Percentiles rank a stretch among this genome's conserved stretches.
These are phyloP conservation scores for Rhinogobius similis DNA, from an alignment of 2,113 vertebrate species.

Conservation along the genomic window DNA sequence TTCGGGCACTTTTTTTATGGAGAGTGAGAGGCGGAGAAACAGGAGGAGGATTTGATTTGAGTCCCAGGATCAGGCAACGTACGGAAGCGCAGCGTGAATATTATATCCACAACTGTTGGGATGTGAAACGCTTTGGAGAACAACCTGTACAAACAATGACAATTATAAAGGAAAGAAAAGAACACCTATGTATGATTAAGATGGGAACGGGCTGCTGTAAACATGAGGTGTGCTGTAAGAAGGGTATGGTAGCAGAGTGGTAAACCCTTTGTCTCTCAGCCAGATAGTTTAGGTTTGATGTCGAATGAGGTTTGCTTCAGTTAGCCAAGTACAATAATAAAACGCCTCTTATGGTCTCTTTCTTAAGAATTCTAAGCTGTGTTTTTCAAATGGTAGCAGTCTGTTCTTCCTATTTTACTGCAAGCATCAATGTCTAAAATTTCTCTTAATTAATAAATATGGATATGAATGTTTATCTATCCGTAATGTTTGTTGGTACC, in stretches of 20 bases:
- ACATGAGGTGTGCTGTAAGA: background rate
- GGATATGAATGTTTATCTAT: too few relatives aligned
- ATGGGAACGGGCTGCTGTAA: background rate
- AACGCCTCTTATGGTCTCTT: background rate
- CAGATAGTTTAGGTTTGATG: background rate
- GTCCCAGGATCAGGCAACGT: background rate
- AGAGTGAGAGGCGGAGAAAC: slow-evolving; percentile 6
- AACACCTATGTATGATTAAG: background rate
- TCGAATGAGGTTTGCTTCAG: background rate
- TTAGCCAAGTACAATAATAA: background rate
- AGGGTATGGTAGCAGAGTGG: background rate
- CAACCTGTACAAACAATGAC: slow-evolving; percentile 8
- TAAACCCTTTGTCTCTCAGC: background rate
- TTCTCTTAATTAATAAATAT: too few relatives aligned
- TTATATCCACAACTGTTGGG: slow-evolving; percentile 3
- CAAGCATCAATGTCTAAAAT: too few relatives aligned
- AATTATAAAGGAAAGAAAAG: background rate
- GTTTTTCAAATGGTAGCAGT: background rate
- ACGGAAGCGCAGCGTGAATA: background rate
- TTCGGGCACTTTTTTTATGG: slow-evolving; percentile 19
- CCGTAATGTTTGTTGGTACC: too few relatives aligned
- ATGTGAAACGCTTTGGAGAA: background rate
- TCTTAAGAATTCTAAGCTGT: background rate
- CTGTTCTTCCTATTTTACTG: too few relatives aligned
- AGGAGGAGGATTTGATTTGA: background rate